Evolutionary conservation across 2,888 invertebrate genomes (phyloP).

Genomic region (Volucella zonaria): DNA sequence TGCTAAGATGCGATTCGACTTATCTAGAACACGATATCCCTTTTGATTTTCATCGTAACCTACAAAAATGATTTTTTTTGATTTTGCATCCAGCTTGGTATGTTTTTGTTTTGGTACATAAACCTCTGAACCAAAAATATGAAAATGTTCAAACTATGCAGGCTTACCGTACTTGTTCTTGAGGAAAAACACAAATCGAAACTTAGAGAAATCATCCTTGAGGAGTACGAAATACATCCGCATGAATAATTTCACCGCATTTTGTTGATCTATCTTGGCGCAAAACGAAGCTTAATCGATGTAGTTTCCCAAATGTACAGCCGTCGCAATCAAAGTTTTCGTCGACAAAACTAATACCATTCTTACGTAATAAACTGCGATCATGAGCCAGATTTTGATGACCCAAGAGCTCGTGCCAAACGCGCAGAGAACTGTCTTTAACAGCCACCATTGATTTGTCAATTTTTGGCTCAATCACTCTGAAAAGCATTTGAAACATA

Average conservation of each 20-base stretch:
- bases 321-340: slow-evolving; percentile 39
- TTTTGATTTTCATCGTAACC: too few relatives aligned
- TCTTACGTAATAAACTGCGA: not conserved
- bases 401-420: slow-evolving; percentile 27
- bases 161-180: slow-evolving; percentile 10
- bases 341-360: slow-evolving; percentile 22
- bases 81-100: too few relatives aligned
- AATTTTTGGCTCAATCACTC: slow-evolving; percentile 17
- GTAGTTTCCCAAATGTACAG: slow-evolving; percentile 32
- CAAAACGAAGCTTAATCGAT: slow-evolving; percentile 29
- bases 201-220: slow-evolving; percentile 13
- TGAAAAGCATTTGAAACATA: slow-evolving; percentile 48
- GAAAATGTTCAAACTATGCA: too few relatives aligned
- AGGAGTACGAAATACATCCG: slow-evolving; percentile 47
- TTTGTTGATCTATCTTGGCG: slow-evolving; percentile 12
- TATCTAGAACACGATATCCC: too few relatives aligned
- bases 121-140: too few relatives aligned
- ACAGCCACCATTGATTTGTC: slow-evolving; percentile 45
- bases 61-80: too few relatives aligned
- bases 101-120: too few relatives aligned
- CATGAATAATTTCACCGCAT: slow-evolving; percentile 31
- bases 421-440: slow-evolving; percentile 3
- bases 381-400: slow-evolving; percentile 33
- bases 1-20: too few relatives aligned
- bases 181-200: slow-evolving; percentile 28